Base-by-base conservation (phyloP, 2,797 vertebrate genomes). In the Sebastes cheni region DNA sequence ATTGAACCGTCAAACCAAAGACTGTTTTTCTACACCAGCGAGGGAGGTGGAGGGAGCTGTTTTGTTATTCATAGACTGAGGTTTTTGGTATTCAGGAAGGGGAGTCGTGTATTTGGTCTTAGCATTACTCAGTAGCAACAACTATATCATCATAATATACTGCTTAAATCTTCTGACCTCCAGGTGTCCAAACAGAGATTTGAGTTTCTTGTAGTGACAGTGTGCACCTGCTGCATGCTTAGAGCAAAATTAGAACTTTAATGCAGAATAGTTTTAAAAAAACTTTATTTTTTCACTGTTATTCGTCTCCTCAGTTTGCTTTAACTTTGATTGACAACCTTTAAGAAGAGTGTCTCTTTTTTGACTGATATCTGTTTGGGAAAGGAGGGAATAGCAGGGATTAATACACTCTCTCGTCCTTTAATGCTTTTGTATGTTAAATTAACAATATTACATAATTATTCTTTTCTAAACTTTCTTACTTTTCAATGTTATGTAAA, bases 41-140 rank as follows among this genome's bases (percentile, higher is more conserved):
- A 82, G 72, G 59, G 67, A 87, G 84, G 77, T n/a, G 58, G 76
- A 42, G 77, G 52, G 68, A 67, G 54, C 73, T 64, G 75, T 73
- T 87, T 83, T 90, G 77, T 85, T 84, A 90, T 92, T 90, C 77
- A 91, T 85, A 81, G 72, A 71, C 61, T 36, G 23, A 64, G 66
- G 68, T 67, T 86, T 87, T 90, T 86, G 55, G 67, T 86, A 86
- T 92, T 92, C 81, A 81, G 85, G 34, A 70, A 76, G 78, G 18
- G 86, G 71, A 88, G 72, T 76, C 80, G 55, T 86, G 80, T 72
- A 85, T 83, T 81, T 89, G 62, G 81, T 89, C 68, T 79, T 67
- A 60, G 67, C 75, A 79, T 59, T 73, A 71, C 76, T 86, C 77
- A 59, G 75, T 77, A 75, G 86, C 66, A 80, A 64, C 80, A 85